Evolutionary conservation across 2,113 vertebrate genomes (phyloP), one percentile per base, ranked within the genome.

Genomic region (Pelecanoides urinatrix): DNA sequence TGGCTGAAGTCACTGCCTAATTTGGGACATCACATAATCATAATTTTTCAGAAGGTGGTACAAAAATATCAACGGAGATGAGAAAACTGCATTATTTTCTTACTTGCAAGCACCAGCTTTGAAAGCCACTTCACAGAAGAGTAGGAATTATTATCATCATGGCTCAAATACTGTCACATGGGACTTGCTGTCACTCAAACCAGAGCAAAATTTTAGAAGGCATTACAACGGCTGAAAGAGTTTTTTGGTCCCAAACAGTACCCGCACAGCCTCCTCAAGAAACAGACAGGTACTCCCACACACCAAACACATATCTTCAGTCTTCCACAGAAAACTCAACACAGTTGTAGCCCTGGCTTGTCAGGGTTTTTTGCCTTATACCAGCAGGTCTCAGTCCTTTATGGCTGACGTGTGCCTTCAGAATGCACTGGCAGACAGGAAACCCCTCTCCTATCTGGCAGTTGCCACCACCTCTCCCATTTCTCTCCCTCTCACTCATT

Each of bases 371-470:
- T 25, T 75, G 63, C 53, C 36, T 67, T 1, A 23, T 44, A 21
- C 16, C 42, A 92, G 70, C n/a, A 44, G n/a, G 3, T 65, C 59
- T 56, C 20, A 73, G 73, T 52, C 63, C 55, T 20, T 16, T 12
- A 11, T 1, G 2, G 76, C 71, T 82, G 71, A 18, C 4, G 0
- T 19, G 34, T 47, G 85, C 70, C 59, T 56, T 3, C 66, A 25
- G 36, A 56, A 63, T 2, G 4, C 23, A 17, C 12, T 30, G 61
- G 61, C 32, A 68, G 86, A 40, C 91, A 94, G 91, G 96, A 94
- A 96, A 84, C 89, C 91, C 70, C 96, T 59, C 86, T 90, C 58
- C 85, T 96, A 90, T 94, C 95, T 87, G 75, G 77, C 77, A 56
- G 86, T 15, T 86, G 67, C 92, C 94, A 95, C 55, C 88, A 91